phyloP scores from a whole-genome alignment of 2,113 vertebrate genomes.

The Cairina moschata region DNA sequence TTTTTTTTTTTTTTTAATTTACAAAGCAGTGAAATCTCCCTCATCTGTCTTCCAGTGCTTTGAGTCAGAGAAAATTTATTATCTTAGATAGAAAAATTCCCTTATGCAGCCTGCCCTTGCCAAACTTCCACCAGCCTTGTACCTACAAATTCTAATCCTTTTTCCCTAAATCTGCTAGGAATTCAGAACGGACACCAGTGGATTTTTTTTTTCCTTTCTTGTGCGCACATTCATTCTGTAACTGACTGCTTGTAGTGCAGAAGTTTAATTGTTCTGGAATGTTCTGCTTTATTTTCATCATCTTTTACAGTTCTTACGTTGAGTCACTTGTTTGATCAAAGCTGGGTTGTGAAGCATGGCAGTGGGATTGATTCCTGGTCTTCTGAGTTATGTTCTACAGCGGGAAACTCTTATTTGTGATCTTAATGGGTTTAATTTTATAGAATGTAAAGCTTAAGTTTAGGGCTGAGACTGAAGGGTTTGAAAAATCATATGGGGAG shows the following conservation, averaged over 20 bases:
- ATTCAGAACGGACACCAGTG: neutral
- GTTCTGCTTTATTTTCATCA: neutral
- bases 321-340: neutral
- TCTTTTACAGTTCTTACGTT: rapidly evolving
- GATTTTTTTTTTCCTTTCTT: neutral
- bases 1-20: constrained; percentile 18
- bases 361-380: neutral
- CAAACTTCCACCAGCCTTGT: neutral
- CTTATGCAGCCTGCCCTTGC: neutral
- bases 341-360: neutral
- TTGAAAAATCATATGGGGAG: neutral
- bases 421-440: neutral
- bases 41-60: constrained; percentile 31
- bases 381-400: neutral
- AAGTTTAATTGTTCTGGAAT: neutral
- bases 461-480: neutral
- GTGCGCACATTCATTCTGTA: neutral
- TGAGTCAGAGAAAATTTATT: constrained; percentile 42
- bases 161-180: neutral
- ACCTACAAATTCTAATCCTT: neutral
- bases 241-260: neutral
- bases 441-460: neutral
- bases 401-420: neutral
- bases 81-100: neutral
- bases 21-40: constrained; percentile 9